Evolutionary conservation across 2,888 invertebrate genomes (phyloP), one percentile per base, ranked within the genome.

Genomic region (Dendrolimus pini): DNA sequence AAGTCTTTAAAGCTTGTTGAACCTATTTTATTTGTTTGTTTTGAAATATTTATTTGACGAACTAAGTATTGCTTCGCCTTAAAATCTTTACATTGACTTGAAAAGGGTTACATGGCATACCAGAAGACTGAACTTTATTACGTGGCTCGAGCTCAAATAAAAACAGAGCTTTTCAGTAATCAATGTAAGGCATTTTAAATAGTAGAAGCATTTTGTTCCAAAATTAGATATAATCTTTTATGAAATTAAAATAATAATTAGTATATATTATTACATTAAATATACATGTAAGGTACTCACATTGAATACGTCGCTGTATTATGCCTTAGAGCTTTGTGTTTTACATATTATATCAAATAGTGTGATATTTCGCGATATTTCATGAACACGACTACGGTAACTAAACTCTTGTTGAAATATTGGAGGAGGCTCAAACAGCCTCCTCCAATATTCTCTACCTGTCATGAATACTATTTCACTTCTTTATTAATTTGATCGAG

Each of bases 281-380:
- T 12, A 47, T 9, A 47, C 9, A 10, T 3, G 12, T 47, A 47
- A 10, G 47, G 9, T 10, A 47, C 47, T 47, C 47, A 10, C 47
- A 47, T 47, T 47, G 47, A 47, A 47, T 30, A 47, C 12, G 47
- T 47, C 47, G 47, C 47, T 47, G 47, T 47, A 12, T 47, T 7
- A 47, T 47, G 47, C 47, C 12, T 47, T 63, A 62, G 61, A 65
- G 62, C 59, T 66, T 63, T 47, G 47, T 30, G 6, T 30, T 30
- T 30, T 3, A 30, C 30, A 30, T 30, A 30, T 30, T 30, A 30
- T 30, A 30, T 30, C 30, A 30, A 30, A 30, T 6, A 30, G 30
- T 30, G 6, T 30, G 30, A 30, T 30, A 30, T 30, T 30, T 30
- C 30, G 30, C 30, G 30, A 30, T 30, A 30, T 30, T 30, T 30